Evolutionary conservation across 1,140 invertebrate species (phyloP), one percentile per base, ranked within the genome.

Genomic region (Zaprionus taronus): DNA sequence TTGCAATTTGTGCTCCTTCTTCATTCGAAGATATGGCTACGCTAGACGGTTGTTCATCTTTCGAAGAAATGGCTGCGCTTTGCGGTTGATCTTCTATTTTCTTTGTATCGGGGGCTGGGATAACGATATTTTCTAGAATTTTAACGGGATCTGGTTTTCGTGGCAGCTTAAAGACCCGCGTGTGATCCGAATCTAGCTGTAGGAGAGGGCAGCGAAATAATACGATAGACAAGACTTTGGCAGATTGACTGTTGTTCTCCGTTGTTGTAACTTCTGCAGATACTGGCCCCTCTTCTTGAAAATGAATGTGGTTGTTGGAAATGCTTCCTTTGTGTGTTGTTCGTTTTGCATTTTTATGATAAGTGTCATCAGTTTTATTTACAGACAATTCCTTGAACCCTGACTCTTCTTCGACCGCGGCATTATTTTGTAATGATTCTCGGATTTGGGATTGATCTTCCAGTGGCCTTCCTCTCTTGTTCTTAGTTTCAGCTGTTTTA

Each of bases 61-160:
- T 6, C 15, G 15, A 38, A 15, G 14, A 44, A 6, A 17, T 22
- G 11, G 11, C 15, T 24, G 22, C 0, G 4, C 14, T 15, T 63
- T 28, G 20, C 34, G 47, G 2, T 12, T 31, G 12, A 14, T 28
- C 15, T 17, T 36, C 36, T 17, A 15, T 12, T 5, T 4, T 26
- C 17, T 7, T 26, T 5, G 11, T 36, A 1, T 2, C 17, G n/a
- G 6, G 17, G 24, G 70, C 24, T 0, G 71, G n/a, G 7, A 72
- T 65, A 7, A 83, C 17, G 44, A 89, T 83, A 22, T 83, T 36
- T 47, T 89, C 84, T 5, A 89, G 6, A 5, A 89, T 89, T 28
- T 68, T 9, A 5, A 89, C 14, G 1, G 51, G 11, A 22, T 55
- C 11, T 1, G 26, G 7, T 34, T 64, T 44, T 15, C 38, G 17